Base-by-base conservation (phyloP, 1,140 invertebrate genomes). In the Charaxes varanes region DNA sequence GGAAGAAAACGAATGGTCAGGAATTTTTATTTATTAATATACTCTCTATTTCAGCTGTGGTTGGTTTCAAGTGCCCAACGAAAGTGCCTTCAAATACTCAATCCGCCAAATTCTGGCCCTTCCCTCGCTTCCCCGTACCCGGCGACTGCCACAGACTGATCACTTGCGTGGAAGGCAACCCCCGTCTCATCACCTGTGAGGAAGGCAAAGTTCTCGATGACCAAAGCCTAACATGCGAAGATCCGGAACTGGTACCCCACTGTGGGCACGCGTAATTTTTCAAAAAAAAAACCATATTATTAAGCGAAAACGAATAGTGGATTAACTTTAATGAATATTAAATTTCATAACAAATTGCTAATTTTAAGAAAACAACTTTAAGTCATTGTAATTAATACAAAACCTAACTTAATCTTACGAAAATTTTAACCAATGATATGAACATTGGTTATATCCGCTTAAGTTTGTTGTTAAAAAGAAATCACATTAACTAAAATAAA, bases 51-150 rank as follows among this genome's bases (percentile, higher is more conserved):
- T 15, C 78, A 92, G 90, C 89, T 53, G 89, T 94, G 31, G 88
- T 94, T 33, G 92, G 92, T 37, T 94, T 94, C 86, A 93, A 92
- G 59, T 94, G 93, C 56, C 94, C 94, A 5, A 88, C 89, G 1
- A 93, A 94, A 68, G 88, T 94, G 19, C 92, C 93, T 44, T 86
- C 91, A n/a, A 86, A 91, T 62, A 89, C 91, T 21, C 86, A 91
- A 46, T 88, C 93, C 11, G 92, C 93, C 44, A 92, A 92, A 71
- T 97, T 96, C 87, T 94, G 93, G 90, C 95, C 95, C 0, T 96
- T 90, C 87, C 95, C 95, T 6, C 88, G 94, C 41, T 97, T 94
- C 86, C 85, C 93, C 0, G 91, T 94, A 7, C 91, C 92, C 8
- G 92, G 92, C 13, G 93, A 95, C 63, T 94, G 92, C 67, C 90